Evolutionary conservation across 2,113 vertebrate species (phyloP), one percentile per base, ranked within the genome.

Genomic region (Scopus umbretta): DNA sequence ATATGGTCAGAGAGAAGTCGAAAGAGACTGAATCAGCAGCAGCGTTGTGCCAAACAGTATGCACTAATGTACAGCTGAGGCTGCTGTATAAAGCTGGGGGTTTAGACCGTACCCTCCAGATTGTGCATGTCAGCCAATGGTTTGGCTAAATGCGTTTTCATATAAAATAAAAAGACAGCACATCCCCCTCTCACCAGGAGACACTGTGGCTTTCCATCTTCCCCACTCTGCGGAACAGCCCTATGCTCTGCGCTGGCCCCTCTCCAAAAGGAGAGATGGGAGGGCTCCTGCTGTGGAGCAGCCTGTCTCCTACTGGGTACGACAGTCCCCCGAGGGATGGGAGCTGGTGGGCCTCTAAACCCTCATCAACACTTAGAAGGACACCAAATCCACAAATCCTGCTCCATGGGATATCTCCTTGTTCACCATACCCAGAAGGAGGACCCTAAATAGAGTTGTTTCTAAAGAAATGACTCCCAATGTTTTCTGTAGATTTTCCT

Each of bases 241-340:
- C 72, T 55, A 32, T 5, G 8, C 19, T 62, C 55, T 72, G 32
- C 11, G 2, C n/a, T 84, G 80, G 23, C 16, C 30, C 26, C 15
- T 56, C 56, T 84, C n/a, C 63, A 67, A 47, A 50, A 55, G n/a
- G 20, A 38, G n/a, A 73, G 47, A n/a, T 0, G 0, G 22, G 32
- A 91, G 17, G 10, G 21, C 11, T 86, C 16, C 45, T 49, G 49
- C 53, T 62, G 13, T 15, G 14, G 47, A 84, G 73, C 38, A 82
- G 47, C 38, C 36, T 19, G 1, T 10, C 78, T 81, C 47, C 81
- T 62, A 9, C 7, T 49, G 40, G 34, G 11, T 78, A 40, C 0
- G 0, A 22, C 49, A 75, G 18, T 13, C 13, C 4, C 26, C 21
- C 3, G 0, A 56, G 90, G 36, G 26, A 85, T 22, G 7, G 30